Base-by-base conservation (phyloP, 2,888 invertebrate genomes). In the Cinara cedri region DNA sequence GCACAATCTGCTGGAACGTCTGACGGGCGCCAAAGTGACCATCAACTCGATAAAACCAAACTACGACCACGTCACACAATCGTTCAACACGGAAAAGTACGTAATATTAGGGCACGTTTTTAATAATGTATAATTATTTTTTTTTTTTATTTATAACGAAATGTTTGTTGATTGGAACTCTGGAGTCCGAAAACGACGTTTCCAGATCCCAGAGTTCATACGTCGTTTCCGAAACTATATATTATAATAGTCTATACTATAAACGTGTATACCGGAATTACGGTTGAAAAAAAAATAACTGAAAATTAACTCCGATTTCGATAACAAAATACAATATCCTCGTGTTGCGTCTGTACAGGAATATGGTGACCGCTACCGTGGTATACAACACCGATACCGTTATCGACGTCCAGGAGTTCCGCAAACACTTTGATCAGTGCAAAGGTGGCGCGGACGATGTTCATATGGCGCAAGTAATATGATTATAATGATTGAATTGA, bases 11-110 rank as follows among this genome's bases (percentile, higher is more conserved):
- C 81, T 91, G 90, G 81, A 89, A 91, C 42, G 89, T 94, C 16
- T 74, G 62, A 94, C 95, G 0, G 95, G 95, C 1, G 93, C 92
- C 3, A 90, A 90, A 85, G 92, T 94, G 1, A 90, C 89, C 68
- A 92, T 95, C 80, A 89, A 92, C 83, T 91, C 92, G 80, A 90
- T 94, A 63, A 89, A 91, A 82, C 78, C 78, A 3, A 34, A 78
- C 60, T 78, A 78, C n/a, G 60, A 55, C 16, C 21, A 51, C 21
- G n/a, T 21, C 14, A 49, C 34, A 10, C 49, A 60, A 19, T 60
- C 21, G 10, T 62, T 42, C 1, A 70, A 42, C 9, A 8, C n/a
- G 1, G 78, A 70, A 34, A 78, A 78, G 78, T 78, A 78, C 34
- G 34, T 34, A 34, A n/a, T 21, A 14, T 16, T 34, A 3, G n/a